Evolutionary conservation across 30 jellyfish, hydroid and myxozoan genomes (phyloP).

Genomic region (Clytia hemisphaerica): DNA sequence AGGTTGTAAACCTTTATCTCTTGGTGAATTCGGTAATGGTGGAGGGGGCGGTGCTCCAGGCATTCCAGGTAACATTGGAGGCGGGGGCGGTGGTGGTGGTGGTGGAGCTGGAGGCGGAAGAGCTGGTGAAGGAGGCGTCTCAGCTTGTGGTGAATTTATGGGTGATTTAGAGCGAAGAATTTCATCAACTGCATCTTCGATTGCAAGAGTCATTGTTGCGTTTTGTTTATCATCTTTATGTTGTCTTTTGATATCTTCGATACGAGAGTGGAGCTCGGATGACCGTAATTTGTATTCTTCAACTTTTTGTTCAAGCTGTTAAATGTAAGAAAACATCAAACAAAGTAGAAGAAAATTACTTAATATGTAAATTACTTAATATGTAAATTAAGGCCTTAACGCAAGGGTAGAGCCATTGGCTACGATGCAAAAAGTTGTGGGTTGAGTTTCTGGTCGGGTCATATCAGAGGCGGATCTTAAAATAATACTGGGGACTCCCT

Average conservation of each 20-base stretch:
- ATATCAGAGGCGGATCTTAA: no score
- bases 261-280: constrained; percentile 58
- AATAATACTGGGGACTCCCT: no score
- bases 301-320: constrained; percentile 59
- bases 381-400: no score
- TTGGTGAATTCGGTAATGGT: constrained; percentile 13
- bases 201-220: constrained; percentile 57
- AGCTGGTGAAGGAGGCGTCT: constrained; percentile 54
- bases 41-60: constrained; percentile 76
- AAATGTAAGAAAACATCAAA: no score
- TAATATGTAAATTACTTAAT: no score
- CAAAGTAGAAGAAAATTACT: no score
- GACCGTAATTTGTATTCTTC: constrained; percentile 83
- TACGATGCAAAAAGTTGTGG: no score
- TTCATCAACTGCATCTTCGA: constrained; percentile 87
- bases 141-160: no score
- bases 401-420: no score
- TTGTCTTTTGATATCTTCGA: constrained; percentile 58
- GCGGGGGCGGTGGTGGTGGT: constrained; percentile 63
- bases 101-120: constrained; percentile 80
- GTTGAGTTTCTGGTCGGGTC: no score
- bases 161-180: constrained; percentile 12
- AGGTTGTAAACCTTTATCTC: constrained; percentile 8
- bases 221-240: constrained; percentile 33
- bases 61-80: constrained; percentile 66